Base-by-base conservation (phyloP, 2,113 vertebrate species). In the Perognathus longimembris region DNA sequence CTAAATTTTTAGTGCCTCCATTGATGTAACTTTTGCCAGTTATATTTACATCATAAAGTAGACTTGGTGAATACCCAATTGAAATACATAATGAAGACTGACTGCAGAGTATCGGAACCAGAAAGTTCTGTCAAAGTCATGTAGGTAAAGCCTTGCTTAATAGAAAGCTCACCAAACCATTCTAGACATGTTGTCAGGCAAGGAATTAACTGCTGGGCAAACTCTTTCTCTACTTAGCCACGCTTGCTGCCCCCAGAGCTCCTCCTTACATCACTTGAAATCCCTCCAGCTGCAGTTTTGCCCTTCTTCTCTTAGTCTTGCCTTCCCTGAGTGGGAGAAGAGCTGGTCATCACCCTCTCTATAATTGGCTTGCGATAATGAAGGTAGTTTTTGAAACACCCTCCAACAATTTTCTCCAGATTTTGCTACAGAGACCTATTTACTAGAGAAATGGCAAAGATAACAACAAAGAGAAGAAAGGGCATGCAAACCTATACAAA, bases 311-410 rank as follows among this genome's bases (percentile, higher is more conserved):
- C 74, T 78, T 64, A 54, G 80, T 82, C 69, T 87, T 85, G 83
- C 87, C 75, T 85, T 88, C 83, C 64, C 61, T 78, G 91, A 92
- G 66, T 92, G 30, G n/a, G 78, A 88, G 75, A 96, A 96, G 95
- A 97, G 94, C 87, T 95, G 97, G 91, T 80, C 94, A 66, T 91
- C 90, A 94, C 93, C 80, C 83, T 91, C 91, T 30, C 24, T 50
- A 50, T 69, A 92, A 95, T 90, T 92, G 80, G 66, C 84, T 73
- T 28, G 54, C 67, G 74, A 87, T 91, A 85, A 93, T 88, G 89
- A 89, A 85, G 66, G 89, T 0, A 18, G 85, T 85, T 91, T 79
- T n/a, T 73, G 87, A 91, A 61, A 93, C 97, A 93, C 70, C 71
- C 77, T 80, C 86, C 94, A 89, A 57, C 40, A 76, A 77, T 75